Base-by-base conservation (phyloP, 1,140 invertebrate genomes). In the Hesperophylax magnus region DNA sequence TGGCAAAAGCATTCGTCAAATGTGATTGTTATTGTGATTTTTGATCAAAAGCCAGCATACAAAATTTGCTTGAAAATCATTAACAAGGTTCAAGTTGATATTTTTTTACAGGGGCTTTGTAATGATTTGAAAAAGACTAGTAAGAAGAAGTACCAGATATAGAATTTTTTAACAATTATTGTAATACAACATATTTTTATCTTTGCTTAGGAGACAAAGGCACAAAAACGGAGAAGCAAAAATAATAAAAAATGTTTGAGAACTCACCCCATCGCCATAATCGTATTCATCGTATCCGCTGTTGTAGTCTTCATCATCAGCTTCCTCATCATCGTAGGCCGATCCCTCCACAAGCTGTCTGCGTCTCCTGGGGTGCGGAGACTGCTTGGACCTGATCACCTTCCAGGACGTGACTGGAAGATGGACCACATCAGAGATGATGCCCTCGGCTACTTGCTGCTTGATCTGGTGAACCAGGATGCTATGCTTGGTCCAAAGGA, bases 361-460 rank as follows among this genome's bases (percentile, higher is more conserved):
- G 15, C 84, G 84, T 54, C 86, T 86, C 85, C 88, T 24, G 0
- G 78, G 56, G 3, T 2, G 27, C 53, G 31, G 74, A 56, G 72
- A 24, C 24, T 79, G 78, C 53, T 22, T 65, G 82, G 52, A 89
- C 86, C 86, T 88, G 86, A 87, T 88, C 67, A 94, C 90, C 77
- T 92, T 90, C 93, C 94, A 95, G 1, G 92, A 91, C 39, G 93
- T 86, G 0, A 95, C 92, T 5, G 93, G 92, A 79, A 93, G 87
- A 39, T 92, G 90, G 56, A 94, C 84, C 15, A 92, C 87, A 83
- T 92, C 90, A 14, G 92, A 89, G 27, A 95, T 86, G 1, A 91
- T 92, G 0, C 94, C 94, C 84, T 93, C 93, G 17, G 89, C 89
- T 1, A 93, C 91, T 79, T 92, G 91, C 22, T 91, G 89, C 56